phyloP scores from a whole-genome alignment of 2,888 invertebrate species.

The Globia sparganii region DNA sequence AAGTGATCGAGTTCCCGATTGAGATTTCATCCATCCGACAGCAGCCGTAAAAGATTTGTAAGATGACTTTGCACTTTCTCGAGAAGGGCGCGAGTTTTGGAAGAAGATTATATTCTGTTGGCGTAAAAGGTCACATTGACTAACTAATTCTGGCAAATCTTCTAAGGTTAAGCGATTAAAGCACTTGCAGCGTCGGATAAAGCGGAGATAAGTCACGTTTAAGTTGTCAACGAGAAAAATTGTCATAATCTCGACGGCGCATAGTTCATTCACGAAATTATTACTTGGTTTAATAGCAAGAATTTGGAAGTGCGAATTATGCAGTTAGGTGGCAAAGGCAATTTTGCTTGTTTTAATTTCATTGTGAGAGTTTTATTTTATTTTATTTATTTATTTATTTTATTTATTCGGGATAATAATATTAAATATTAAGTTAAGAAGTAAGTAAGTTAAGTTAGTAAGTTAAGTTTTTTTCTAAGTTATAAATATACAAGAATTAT shows the following conservation, averaged over 20 bases:
- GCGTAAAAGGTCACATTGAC: conserved; percentile 48
- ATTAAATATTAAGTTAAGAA: too few species aligned
- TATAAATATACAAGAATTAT: too few species aligned
- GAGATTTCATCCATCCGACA: conserved; percentile 50
- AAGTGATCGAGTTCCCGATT: conserved; percentile 52
- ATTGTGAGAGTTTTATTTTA: too few species aligned
- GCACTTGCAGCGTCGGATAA: conserved; percentile 50
- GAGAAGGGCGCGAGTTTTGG: conserved; percentile 27
- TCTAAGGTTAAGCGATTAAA: conserved; percentile 48
- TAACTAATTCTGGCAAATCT: conserved; percentile 54
- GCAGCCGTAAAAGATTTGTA: conserved; percentile 49
- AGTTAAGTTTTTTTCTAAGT: too few species aligned
- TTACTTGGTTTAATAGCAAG: conserved; percentile 18
- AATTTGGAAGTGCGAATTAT: conserved; percentile 23
- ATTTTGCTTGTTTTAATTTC: not conserved
- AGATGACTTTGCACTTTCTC: conserved; percentile 51
- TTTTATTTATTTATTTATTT: too few species aligned
- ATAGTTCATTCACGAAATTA: conserved; percentile 44
- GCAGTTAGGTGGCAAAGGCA: not conserved
- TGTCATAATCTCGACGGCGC: conserved; percentile 25
- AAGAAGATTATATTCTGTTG: conserved; percentile 36
- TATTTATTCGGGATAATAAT: too few species aligned
- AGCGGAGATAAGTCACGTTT: conserved; percentile 59
- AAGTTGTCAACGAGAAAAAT: conserved; percentile 53
- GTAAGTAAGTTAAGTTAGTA: too few species aligned